Conservation (phyloP, 2,113 vertebrate species). For the Polypterus senegalus region DNA sequence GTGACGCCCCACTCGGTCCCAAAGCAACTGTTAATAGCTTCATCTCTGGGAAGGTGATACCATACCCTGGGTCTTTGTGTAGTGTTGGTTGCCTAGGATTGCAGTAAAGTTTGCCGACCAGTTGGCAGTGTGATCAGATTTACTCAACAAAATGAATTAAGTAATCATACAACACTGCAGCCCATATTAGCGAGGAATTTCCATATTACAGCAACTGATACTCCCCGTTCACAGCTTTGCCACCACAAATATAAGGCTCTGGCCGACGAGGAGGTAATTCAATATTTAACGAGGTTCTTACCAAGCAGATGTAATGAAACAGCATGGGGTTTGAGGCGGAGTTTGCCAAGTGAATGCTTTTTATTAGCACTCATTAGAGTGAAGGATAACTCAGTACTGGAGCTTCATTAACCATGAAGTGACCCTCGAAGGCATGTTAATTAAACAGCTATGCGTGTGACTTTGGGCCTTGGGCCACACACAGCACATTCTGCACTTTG, state of each 20-base stretch:
- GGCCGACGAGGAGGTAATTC: constrained; percentile 61
- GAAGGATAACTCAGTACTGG: constrained; percentile 44
- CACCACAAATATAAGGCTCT: constrained; percentile 52
- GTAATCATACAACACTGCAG: constrained; percentile 58
- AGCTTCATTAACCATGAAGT: constrained; percentile 49
- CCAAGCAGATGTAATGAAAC: constrained; percentile 62
- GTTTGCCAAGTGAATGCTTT: constrained; percentile 55
- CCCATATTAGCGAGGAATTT: constrained; percentile 69
- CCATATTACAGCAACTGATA: constrained; percentile 74
- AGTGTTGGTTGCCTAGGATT: constrained; percentile 46
- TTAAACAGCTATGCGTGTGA: constrained; percentile 40
- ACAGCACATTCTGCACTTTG: constrained; percentile 14
- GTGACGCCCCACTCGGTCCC: constrained; percentile 26
- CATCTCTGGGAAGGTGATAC: constrained; percentile 59
- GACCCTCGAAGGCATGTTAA: constrained; percentile 38
- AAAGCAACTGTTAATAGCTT: constrained; percentile 58
- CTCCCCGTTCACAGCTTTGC: constrained; percentile 52
- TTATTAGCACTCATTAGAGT: constrained; percentile 72
- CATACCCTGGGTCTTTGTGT: constrained; percentile 37
- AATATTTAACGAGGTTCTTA: constrained; percentile 60
- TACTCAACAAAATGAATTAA: constrained; percentile 63
- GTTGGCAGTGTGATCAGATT: constrained; percentile 49
- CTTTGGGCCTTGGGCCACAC: constrained; percentile 43
- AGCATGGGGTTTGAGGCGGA: constrained; percentile 38
- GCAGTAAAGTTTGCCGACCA: constrained; percentile 43